Evolutionary conservation across 2,797 vertebrate genomes (phyloP).

Genomic region (Varecia variegata): DNA sequence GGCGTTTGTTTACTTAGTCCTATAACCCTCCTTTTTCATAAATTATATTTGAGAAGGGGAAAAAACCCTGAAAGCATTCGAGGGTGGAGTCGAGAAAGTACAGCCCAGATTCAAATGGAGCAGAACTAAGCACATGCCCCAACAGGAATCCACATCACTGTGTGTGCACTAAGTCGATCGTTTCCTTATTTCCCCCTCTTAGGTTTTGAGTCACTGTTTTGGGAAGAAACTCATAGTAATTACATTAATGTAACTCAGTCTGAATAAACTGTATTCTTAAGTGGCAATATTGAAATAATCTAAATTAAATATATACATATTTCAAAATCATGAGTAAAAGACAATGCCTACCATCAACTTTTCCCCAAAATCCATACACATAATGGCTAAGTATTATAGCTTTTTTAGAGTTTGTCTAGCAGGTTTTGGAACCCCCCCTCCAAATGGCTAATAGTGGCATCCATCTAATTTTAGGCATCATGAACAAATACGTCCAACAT

Average conservation of each 20-base stretch:
- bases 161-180: not conserved
- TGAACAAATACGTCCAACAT: not conserved
- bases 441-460: not conserved
- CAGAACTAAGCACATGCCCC: not conserved
- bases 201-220: slow-evolving; percentile 63
- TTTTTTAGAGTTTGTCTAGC: not conserved
- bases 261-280: not conserved
- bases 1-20: not conserved
- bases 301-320: not conserved
- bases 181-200: slow-evolving; percentile 33
- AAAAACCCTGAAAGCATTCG: not conserved
- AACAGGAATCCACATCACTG: slow-evolving; percentile 2
- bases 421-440: not conserved
- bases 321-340: slow-evolving; percentile 36
- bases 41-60: slow-evolving; percentile 15
- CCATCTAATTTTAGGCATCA: not conserved
- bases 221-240: slow-evolving; percentile 49
- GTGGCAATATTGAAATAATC: not conserved
- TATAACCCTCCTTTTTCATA: slow-evolving; percentile 4
- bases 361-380: not conserved
- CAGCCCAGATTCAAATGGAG: not conserved
- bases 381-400: not conserved
- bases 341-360: not conserved
- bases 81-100: not conserved
- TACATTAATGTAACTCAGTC: not conserved